Conservation (phyloP, 2,888 invertebrate species). For the Euplagia quadripunctaria region DNA sequence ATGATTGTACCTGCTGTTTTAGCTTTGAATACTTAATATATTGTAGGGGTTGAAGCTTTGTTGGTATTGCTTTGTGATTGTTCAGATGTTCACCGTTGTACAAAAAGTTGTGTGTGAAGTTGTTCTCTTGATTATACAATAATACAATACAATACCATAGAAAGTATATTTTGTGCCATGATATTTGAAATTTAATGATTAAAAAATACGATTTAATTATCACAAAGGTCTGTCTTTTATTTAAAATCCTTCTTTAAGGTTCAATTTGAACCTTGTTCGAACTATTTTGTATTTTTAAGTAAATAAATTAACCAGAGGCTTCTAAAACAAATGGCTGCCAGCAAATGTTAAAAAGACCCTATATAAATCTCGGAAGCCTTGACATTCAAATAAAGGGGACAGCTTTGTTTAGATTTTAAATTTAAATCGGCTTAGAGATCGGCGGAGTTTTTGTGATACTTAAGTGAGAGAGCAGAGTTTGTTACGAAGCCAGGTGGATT, state of each 20-base stretch:
- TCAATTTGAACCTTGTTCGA: background rate
- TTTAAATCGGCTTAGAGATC: conserved; percentile 60
- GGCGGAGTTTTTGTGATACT: conserved; percentile 54
- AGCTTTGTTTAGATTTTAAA: conserved; percentile 58
- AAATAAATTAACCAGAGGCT: conserved; percentile 26
- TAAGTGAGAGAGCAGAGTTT: conserved; percentile 27
- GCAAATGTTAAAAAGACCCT: conserved; percentile 45
- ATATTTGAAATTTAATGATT: no score
- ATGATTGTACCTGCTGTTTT: background rate
- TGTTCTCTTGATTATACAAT: no score
- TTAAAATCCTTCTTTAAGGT: no score
- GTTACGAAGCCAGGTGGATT: conserved; percentile 26
- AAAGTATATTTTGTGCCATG: no score
- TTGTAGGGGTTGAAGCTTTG: no score
- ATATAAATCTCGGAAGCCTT: conserved; percentile 51
- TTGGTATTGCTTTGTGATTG: background rate
- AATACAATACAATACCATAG: no score
- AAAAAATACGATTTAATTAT: no score
- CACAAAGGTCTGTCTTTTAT: no score
- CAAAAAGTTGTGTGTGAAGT: no score
- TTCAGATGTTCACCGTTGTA: background rate
- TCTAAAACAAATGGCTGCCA: conserved; percentile 30
- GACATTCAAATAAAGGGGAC: conserved; percentile 55
- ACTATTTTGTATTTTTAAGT: conserved; percentile 14
- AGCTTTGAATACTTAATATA: background rate